Percentiles rank a stretch among this genome's conserved stretches.
Conservation (phyloP, 2,888 invertebrate species). For the Spisula subtruncata region DNA sequence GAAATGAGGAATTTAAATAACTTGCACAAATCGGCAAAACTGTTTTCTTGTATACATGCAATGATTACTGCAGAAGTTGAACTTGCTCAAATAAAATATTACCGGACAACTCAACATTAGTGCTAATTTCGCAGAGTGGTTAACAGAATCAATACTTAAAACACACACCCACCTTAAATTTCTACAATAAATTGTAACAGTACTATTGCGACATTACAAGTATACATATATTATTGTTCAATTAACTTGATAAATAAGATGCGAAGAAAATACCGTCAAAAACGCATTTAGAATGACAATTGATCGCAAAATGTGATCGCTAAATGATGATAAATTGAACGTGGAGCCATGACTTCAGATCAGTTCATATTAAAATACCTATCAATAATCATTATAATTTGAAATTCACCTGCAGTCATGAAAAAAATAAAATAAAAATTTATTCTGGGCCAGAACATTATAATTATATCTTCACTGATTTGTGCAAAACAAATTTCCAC, state of each 20-base stretch:
- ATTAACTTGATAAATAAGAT: conserved; percentile 5
- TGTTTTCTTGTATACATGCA: too few species aligned
- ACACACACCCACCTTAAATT: background rate
- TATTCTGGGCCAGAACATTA: background rate
- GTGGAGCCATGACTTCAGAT: background rate
- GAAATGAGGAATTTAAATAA: too few species aligned
- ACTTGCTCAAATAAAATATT: too few species aligned
- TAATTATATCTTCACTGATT: conserved; percentile 5
- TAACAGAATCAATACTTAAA: too few species aligned
- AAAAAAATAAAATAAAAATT: conserved; percentile 1
- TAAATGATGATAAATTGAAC: conserved; percentile 15
- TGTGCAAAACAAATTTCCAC: background rate
- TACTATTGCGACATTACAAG: background rate
- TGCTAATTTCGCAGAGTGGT: too few species aligned
- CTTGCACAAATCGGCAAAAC: too few species aligned
- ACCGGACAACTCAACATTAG: too few species aligned
- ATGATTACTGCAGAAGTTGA: too few species aligned
- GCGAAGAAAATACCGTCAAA: background rate
- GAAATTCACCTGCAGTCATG: conserved; percentile 44
- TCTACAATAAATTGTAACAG: background rate
- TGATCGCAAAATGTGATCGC: conserved; percentile 15
- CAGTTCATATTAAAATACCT: conserved; percentile 40
- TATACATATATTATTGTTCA: background rate
- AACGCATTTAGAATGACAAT: conserved; percentile 16
- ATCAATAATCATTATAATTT: conserved; percentile 57